Evolutionary conservation across 2,888 invertebrate species (phyloP).

Genomic region (Apoderus coryli): DNA sequence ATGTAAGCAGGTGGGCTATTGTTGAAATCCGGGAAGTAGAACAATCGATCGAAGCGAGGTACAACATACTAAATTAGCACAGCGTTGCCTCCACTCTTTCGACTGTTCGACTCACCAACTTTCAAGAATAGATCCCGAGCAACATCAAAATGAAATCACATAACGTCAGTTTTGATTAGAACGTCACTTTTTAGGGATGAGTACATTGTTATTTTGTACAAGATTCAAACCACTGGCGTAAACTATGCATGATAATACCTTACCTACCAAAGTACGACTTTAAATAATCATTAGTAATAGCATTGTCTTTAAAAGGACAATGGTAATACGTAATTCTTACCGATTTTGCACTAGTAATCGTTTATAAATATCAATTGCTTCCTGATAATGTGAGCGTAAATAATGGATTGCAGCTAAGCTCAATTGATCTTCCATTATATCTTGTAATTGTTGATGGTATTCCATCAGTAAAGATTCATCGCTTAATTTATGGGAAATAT

Average conservation of each 20-base stretch:
- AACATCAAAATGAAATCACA: no score
- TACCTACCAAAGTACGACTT: neutral
- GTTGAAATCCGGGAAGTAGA: no score
- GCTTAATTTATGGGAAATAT: conserved; percentile 82
- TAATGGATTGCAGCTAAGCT: conserved; percentile 94
- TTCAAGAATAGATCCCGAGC: no score
- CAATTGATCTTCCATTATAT: conserved; percentile 86
- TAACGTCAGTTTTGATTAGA: no score
- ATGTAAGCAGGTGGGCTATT: no score
- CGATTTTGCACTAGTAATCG: conserved; percentile 80
- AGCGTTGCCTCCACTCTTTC: no score
- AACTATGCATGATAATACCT: neutral
- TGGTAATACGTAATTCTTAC: conserved; percentile 34
- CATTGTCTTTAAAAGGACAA: no score
- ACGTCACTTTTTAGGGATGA: no score
- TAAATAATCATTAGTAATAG: neutral
- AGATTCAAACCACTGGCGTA: neutral
- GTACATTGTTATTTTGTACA: conserved; percentile 4
- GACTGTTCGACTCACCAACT: no score
- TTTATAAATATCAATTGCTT: conserved; percentile 97
- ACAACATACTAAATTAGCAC: no score
- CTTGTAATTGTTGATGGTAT: conserved; percentile 71
- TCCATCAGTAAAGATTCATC: conserved; percentile 76
- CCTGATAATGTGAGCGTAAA: conserved; percentile 90
- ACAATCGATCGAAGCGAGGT: no score